These are phyloP conservation scores for Diaprepes abbreviatus DNA, from an alignment of 2,888 invertebrate species.

Conservation along the genomic window DNA sequence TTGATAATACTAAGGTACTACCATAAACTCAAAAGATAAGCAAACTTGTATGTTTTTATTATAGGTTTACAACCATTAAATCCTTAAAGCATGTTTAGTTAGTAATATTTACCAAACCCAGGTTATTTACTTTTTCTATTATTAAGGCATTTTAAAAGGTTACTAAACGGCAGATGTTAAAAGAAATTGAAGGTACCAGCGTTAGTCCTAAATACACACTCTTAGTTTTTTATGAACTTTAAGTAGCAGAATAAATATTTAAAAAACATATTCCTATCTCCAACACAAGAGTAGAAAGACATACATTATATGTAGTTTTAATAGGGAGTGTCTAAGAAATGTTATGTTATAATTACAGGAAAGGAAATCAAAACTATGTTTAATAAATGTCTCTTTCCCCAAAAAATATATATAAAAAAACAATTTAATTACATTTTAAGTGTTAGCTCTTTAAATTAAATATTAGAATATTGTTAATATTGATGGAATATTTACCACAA, in stretches of 20 bases:
- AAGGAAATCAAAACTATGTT: too few relatives aligned
- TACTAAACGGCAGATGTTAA: slow-evolving; percentile 37
- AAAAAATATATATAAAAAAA: too few relatives aligned
- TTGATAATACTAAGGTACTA: too few relatives aligned
- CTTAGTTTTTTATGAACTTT: slow-evolving; percentile 29
- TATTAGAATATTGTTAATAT: too few relatives aligned
- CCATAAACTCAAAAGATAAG: slow-evolving; percentile 4
- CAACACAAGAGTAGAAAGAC: not conserved
- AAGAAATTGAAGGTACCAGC: slow-evolving; percentile 33
- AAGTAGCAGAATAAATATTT: slow-evolving; percentile 44
- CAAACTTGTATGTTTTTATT: slow-evolving; percentile 29
- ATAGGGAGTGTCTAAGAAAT: too few relatives aligned
- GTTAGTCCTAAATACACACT: not conserved
- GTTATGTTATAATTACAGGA: too few relatives aligned
- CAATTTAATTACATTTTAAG: too few relatives aligned
- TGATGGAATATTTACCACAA: too few relatives aligned
- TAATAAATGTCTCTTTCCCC: too few relatives aligned
- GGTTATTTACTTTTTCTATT: slow-evolving; percentile 37
- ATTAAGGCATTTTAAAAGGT: slow-evolving; percentile 36
- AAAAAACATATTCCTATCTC: slow-evolving; percentile 1
- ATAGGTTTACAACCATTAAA: slow-evolving; percentile 41
- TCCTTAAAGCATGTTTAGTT: slow-evolving; percentile 40
- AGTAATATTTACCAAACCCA: slow-evolving; percentile 40
- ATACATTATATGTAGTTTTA: not conserved
- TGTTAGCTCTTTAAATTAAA: too few relatives aligned